phyloP scores from a whole-genome alignment of 1,140 invertebrate species.

The Asbolus verrucosus region DNA sequence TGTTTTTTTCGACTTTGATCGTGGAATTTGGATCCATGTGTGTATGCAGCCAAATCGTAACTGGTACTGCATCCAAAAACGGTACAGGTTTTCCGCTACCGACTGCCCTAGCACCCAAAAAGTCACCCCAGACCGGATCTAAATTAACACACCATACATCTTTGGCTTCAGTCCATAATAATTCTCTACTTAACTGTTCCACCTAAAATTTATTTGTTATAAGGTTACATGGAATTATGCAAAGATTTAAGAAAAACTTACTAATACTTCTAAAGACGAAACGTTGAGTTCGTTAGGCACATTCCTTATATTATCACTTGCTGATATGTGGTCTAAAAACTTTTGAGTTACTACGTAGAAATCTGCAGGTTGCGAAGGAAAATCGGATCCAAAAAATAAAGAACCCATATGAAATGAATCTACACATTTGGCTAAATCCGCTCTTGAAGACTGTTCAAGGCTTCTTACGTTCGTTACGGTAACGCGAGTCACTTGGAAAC shows the following conservation, averaged over 20 bases:
- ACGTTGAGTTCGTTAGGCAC: conserved; percentile 57
- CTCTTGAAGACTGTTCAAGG: conserved; percentile 75
- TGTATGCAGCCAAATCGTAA: conserved; percentile 83
- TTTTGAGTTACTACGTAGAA: conserved; percentile 79
- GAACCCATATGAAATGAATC: conserved; percentile 79
- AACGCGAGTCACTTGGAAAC: conserved; percentile 84
- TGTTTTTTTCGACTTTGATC: conserved; percentile 46
- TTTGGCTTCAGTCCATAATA: conserved; percentile 85
- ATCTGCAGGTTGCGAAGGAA: conserved; percentile 76
- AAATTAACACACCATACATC: conserved; percentile 89
- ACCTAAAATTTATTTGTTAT: conserved; percentile 50
- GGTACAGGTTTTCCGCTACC: conserved; percentile 81
- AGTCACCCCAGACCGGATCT: conserved; percentile 94
- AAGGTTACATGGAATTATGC: too few species aligned
- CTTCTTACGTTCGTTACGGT: conserved; percentile 84
- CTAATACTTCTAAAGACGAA: conserved; percentile 54
- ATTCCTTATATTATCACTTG: conserved; percentile 67
- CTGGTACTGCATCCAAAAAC: conserved; percentile 90
- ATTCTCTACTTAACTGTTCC: conserved; percentile 69
- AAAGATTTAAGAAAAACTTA: too few species aligned
- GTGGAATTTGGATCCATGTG: conserved; percentile 65
- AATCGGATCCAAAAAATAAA: conserved; percentile 79
- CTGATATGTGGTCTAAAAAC: conserved; percentile 78
- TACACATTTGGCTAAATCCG: conserved; percentile 79
- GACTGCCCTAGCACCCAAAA: conserved; percentile 82